Conservation (phyloP, 2,113 vertebrate species). For the Eulemur macaco region DNA sequence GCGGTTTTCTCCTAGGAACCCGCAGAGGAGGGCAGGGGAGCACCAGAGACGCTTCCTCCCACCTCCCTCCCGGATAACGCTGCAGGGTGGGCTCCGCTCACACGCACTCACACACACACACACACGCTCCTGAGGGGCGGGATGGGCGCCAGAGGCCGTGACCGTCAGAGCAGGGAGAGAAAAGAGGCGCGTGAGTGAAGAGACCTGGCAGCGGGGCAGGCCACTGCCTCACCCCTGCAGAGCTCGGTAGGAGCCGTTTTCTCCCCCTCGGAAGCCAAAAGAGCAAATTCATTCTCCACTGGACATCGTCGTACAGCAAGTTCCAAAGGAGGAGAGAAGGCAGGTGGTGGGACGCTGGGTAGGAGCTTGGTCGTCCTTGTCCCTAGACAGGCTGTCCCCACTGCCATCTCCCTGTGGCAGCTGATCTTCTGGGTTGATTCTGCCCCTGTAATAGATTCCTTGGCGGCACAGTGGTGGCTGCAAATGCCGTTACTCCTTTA, state of each 20-base stretch:
- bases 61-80: neutral
- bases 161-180: neutral
- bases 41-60: neutral
- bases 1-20: neutral
- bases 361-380: neutral
- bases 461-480: neutral
- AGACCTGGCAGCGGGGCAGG: fast-evolving
- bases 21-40: neutral
- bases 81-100: neutral
- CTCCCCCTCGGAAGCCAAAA: neutral
- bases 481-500: neutral
- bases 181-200: neutral
- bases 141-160: neutral
- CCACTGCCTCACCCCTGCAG: neutral
- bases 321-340: neutral
- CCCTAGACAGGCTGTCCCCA: neutral
- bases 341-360: neutral
- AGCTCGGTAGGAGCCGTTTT: neutral
- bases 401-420: neutral
- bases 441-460: conserved; percentile 12
- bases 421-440: neutral
- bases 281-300: neutral
- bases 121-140: neutral
- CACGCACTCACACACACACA: neutral
- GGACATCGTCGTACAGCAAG: fast-evolving